Evolutionary conservation across 2,888 invertebrate genomes (phyloP), one percentile per base, ranked within the genome.

Genomic region (Harpalus rufipes): DNA sequence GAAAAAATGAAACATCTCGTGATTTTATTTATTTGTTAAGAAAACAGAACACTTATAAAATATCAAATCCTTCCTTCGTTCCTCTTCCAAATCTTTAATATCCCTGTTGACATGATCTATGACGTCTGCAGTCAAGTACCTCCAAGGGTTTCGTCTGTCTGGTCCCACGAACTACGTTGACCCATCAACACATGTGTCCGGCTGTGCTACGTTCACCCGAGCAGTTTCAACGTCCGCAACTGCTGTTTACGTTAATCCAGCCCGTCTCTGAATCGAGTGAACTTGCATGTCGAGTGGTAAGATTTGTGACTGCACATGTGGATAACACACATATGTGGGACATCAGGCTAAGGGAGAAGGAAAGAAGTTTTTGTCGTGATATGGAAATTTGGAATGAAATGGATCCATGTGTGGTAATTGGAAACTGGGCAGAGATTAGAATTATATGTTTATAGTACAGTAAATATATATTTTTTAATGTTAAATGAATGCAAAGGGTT

Each of bases 91-190:
- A 51, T 51, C 18, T 74, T 51, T 78, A 78, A 78, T 78, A 58
- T 58, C n/a, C 32, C 14, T 32, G 78, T 58, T 78, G 78, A 78
- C 78, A 78, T 78, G 78, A 78, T 58, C 25, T 58, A 78, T 78
- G 44, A 51, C 44, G 44, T 51, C 44, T 51, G 10, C 44, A 51
- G 44, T 32, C 32, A 32, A 32, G 32, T 51, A 51, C 25, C 12
- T 51, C 72, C 72, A 74, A 16, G 72, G 41, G 16, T 41, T 14
- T 39, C 68, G n/a, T 4, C n/a, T 32, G 80, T 61, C 63, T 68
- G 83, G 39, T 83, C 83, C 83, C 83, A 83, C 83, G 83, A 74
- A 83, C 83, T 39, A 68, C 81, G 25, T 41, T 81, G 81, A 81
- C 81, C 81, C 65, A 68, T n/a, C 25, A 12, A 58, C 82, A 83